phyloP scores from a whole-genome alignment of 2,113 vertebrate genomes.

The Pionites leucogaster region DNA sequence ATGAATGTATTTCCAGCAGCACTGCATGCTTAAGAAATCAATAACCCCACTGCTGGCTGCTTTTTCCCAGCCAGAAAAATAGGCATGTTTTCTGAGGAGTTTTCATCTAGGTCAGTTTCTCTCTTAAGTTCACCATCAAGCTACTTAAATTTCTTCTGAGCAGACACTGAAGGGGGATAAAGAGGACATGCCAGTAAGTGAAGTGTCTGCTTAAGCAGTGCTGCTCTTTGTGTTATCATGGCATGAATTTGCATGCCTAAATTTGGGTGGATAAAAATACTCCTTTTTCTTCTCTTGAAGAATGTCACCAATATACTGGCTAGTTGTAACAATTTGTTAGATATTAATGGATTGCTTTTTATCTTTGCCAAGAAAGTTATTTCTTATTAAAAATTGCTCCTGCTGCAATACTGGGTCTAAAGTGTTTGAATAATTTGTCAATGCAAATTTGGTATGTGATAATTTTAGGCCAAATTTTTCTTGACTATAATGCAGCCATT shows the following conservation, averaged over 20 bases:
- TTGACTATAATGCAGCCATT: neutral
- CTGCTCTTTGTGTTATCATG: neutral
- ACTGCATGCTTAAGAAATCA: neutral
- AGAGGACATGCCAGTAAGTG: neutral
- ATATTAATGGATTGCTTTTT: neutral
- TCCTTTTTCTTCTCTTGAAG: neutral
- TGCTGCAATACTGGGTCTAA: neutral
- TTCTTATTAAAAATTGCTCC: neutral
- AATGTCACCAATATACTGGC: neutral
- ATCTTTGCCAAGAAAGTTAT: neutral
- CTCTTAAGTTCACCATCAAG: neutral
- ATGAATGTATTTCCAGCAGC: neutral
- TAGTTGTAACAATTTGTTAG: neutral
- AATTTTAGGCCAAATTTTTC: neutral
- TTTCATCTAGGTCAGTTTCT: neutral
- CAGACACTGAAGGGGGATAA: neutral
- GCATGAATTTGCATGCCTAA: neutral
- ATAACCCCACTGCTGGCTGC: neutral
- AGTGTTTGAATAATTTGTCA: neutral
- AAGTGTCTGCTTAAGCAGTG: neutral
- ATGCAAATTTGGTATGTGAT: neutral
- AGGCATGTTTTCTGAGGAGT: fast-evolving
- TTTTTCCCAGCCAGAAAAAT: neutral
- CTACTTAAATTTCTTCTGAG: neutral
- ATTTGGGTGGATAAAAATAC: neutral